Evolutionary conservation across 2,797 vertebrate species (phyloP).

Genomic region (Gouania willdenowi): DNA sequence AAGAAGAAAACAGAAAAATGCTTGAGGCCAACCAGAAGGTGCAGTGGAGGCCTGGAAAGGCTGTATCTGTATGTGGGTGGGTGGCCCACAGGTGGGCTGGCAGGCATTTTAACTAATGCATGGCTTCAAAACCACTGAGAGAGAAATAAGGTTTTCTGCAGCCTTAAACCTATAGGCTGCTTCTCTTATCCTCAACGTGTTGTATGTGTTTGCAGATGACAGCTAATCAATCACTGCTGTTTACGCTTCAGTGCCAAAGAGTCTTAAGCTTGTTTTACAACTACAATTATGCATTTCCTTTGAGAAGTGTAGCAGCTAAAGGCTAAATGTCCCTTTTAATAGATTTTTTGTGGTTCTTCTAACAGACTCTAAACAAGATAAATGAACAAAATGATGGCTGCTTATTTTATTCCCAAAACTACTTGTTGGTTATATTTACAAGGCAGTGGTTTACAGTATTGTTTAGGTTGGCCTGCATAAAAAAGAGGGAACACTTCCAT

Average conservation of each 20-base stretch:
- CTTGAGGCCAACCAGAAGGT: conserved; percentile 44
- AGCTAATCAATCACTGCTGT: conserved; percentile 40
- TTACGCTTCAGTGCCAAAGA: conserved; percentile 26
- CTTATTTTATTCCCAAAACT: conserved; percentile 3
- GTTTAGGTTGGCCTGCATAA: too few species aligned
- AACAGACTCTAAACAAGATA: conserved; percentile 1
- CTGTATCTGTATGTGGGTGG: conserved; percentile 17
- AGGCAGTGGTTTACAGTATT: background rate
- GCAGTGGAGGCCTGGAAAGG: conserved; percentile 16
- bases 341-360: background rate
- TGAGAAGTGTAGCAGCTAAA: background rate
- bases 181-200: conserved; percentile 16
- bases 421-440: background rate
- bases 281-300: conserved; percentile 21
- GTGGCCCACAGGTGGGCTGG: conserved; percentile 47
- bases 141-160: conserved; percentile 5
- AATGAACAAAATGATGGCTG: background rate
- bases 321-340: conserved; percentile 9
- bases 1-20: conserved; percentile 36
- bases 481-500: too few species aligned
- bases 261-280: conserved; percentile 1
- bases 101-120: conserved; percentile 37
- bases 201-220: conserved; percentile 23
- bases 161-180: background rate
- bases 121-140: conserved; percentile 15